Base-by-base conservation (phyloP, 2,888 invertebrate genomes). In the Chymomyza caudatula region DNA sequence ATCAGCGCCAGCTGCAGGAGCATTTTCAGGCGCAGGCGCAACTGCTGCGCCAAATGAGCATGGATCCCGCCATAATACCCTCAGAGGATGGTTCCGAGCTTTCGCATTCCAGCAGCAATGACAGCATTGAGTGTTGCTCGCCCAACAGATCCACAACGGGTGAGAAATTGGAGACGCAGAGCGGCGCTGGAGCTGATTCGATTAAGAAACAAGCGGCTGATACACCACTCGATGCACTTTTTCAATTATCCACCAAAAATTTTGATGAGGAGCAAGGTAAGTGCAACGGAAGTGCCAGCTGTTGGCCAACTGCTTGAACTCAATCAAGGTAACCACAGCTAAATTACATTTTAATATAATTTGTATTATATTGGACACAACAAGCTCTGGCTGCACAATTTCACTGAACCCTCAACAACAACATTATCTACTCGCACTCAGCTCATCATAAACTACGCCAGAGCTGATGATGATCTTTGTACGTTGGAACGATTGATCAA, bases 161-260 rank as follows among this genome's bases (percentile, higher is more conserved):
- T 11, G 61, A 74, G 68, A 29, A 77, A 77, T n/a, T n/a, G n/a
- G n/a, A n/a, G n/a, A n/a, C n/a, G 3, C 62, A 51, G 8, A 17
- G 29, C 19, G 68, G 62, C 1, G 63, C 1, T 42, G 4, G 60
- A 65, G 43, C 25, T 42, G 51, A 52, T 29, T 2, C 56, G 4
- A 4, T n/a, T 22, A 47, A 15, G n/a, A 47, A 17, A 47, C 55
- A 61, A 53, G 29, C 44, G 23, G 20, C 51, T 6, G 94, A 95
- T 74, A 97, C 97, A 13, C 98, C 97, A 0, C 92, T 98, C 71
- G 98, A 98, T 89, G 98, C 98, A 1, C 93, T 98, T 23, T 97
- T 98, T 91, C 97, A 98, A 91, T 96, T 98, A 95, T 97, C 98
- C 76, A 97, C 96, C 92, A 98, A 98, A 91, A 97, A 97, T 66